Percentiles rank a stretch among this genome's conserved stretches.
Evolutionary conservation across 2,113 vertebrate species (phyloP).

Genomic region (Empidonax alnorum): DNA sequence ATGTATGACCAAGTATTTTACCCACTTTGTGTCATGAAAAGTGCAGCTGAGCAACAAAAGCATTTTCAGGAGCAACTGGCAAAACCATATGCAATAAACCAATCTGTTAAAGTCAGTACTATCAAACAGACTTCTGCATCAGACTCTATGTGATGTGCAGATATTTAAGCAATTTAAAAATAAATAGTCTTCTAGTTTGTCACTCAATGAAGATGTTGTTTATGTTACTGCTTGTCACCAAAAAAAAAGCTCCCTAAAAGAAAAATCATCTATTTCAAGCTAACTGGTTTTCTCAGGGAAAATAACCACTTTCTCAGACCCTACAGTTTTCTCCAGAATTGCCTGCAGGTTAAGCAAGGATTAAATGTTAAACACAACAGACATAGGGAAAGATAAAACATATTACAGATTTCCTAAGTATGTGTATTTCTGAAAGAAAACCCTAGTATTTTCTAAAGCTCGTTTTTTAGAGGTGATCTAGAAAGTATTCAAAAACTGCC

Average conservation of each 20-base stretch:
- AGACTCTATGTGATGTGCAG: fast-evolving
- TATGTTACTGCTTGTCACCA: background rate
- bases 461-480: background rate
- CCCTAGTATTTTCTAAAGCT: background rate
- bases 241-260: background rate
- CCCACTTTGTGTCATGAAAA: background rate
- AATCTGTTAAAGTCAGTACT: background rate
- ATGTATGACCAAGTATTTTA: background rate
- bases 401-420: background rate
- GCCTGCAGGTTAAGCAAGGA: background rate
- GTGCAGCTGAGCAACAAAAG: background rate
- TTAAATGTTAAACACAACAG: background rate
- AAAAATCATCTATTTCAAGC: background rate
- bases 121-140: background rate
- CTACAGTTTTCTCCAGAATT: background rate
- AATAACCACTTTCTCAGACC: background rate
- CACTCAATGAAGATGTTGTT: background rate
- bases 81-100: background rate
- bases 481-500: background rate
- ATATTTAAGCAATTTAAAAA: background rate
- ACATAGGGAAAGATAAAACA: fast-evolving
- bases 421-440: background rate
- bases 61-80: background rate
- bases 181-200: background rate
- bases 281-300: background rate